Percentiles rank a stretch among this genome's conserved stretches.
phyloP scores from a whole-genome alignment of 2,113 vertebrate genomes.

The Saguinus imperator region DNA sequence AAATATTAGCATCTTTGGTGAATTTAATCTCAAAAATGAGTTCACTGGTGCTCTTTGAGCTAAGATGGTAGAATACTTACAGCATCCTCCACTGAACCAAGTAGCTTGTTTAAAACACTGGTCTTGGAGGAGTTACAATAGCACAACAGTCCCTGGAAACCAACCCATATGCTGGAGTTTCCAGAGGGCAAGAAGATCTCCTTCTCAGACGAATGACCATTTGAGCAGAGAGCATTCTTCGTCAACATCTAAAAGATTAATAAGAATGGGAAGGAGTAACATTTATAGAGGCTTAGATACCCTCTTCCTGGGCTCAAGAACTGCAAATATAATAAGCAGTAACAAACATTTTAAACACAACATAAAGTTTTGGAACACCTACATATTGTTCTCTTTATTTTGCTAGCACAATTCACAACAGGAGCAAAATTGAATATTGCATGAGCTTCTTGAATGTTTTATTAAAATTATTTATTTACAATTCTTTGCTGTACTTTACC shows the following conservation, averaged over 20 bases:
- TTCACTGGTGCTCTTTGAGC: not conserved
- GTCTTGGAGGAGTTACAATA: not conserved
- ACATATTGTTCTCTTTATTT: not conserved
- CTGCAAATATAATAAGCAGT: not conserved
- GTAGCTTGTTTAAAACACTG: conserved; percentile 36
- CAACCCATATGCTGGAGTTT: not conserved
- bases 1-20: not conserved
- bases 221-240: conserved; percentile 27
- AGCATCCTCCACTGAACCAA: conserved; percentile 49
- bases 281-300: not conserved
- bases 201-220: not conserved
- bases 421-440: not conserved
- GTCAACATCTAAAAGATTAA: conserved; percentile 73
- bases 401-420: not conserved
- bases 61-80: conserved; percentile 61
- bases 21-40: not conserved
- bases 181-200: not conserved
- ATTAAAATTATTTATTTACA: not conserved
- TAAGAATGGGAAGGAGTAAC: not conserved
- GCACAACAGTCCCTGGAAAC: not conserved
- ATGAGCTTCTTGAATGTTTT: not conserved
- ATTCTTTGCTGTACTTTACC: conserved; percentile 51
- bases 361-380: not conserved
- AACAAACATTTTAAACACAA: not conserved
- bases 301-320: not conserved